Base-by-base conservation (phyloP, 1,140 invertebrate species). In the Asobara japonica region DNA sequence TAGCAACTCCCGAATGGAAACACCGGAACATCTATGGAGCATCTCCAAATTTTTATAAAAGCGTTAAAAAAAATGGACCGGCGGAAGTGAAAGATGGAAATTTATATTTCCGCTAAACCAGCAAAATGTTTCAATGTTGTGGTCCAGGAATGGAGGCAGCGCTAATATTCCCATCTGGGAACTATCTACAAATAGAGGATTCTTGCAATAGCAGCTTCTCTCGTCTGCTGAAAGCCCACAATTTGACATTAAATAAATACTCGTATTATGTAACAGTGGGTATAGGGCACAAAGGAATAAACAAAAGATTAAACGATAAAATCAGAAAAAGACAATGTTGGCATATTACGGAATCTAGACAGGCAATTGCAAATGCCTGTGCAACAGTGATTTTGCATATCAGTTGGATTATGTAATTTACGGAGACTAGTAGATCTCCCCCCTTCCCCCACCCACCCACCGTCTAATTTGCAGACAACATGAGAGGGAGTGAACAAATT, bases 341-440 rank as follows among this genome's bases (percentile, higher is more conserved):
- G 68, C 68, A 69, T 69, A 69, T 69, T 69, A 69, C 68, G 33
- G 68, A 61, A 69, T 62, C 31, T 31, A 69, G 60, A 31, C 51
- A 56, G 18, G 27, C 56, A 31, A 61, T 69, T 69, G 67, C 60
- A 62, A 61, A 25, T n/a, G 51, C 31, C 60, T 65, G 25, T 45
- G 36, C 31, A 38, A 38, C 56, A 22, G 62, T 48, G 60, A 41
- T 61, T 65, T 71, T 48, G 33, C 33, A 71, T 71, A 71, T 70
- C 68, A 70, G 56, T 38, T 33, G 31, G 48, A 70, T 70, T 70
- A 70, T 70, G 68, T 60, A 70, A 70, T 62, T 7, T 22, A 38
- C 31, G 20, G 7, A 6, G 16, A 30, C 41, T 27, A 56, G 38
- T 67, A 48, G 38, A 48, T 45, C 5, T 45, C 5, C 31, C 33